Percentiles rank a stretch among this genome's conserved stretches.
Conservation (phyloP, 2,797 vertebrate species). For the Pteropus rufus region DNA sequence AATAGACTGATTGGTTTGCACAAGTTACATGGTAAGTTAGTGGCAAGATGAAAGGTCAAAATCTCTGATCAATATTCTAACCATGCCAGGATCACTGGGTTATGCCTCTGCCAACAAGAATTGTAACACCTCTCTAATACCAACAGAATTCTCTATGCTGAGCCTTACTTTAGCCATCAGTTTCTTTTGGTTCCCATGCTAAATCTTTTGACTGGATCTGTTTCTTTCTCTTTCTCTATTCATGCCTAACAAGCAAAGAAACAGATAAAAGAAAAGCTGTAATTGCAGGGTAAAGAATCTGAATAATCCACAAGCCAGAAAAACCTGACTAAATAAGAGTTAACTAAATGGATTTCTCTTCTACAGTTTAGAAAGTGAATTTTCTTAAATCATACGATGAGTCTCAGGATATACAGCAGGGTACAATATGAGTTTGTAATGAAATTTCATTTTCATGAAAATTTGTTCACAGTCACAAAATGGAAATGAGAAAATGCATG, state of each 20-base stretch:
- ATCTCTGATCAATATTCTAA: background rate
- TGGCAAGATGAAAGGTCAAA: conserved; percentile 49
- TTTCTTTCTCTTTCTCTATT: conserved; percentile 11
- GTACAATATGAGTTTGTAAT: background rate
- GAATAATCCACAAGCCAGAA: conserved; percentile 5
- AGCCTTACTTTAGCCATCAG: background rate
- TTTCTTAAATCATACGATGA: background rate
- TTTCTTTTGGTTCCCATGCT: background rate
- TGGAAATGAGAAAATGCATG: background rate
- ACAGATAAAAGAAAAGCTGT: background rate
- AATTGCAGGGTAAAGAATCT: background rate
- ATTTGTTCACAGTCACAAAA: background rate
- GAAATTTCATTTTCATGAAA: background rate
- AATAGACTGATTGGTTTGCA: background rate
- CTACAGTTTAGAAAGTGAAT: background rate
- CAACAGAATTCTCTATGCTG: background rate
- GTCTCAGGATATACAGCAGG: background rate
- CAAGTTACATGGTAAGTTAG: background rate
- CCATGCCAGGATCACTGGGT: background rate
- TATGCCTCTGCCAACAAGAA: background rate
- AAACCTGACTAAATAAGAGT: background rate
- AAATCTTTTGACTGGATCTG: background rate
- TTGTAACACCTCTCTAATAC: background rate
- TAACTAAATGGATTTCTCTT: background rate
- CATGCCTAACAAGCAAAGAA: background rate